A percentile compares a stretch with the other conserved stretches of the same genome.
phyloP scores from a whole-genome alignment of 2,113 vertebrate genomes.

The Carlito syrichta region DNA sequence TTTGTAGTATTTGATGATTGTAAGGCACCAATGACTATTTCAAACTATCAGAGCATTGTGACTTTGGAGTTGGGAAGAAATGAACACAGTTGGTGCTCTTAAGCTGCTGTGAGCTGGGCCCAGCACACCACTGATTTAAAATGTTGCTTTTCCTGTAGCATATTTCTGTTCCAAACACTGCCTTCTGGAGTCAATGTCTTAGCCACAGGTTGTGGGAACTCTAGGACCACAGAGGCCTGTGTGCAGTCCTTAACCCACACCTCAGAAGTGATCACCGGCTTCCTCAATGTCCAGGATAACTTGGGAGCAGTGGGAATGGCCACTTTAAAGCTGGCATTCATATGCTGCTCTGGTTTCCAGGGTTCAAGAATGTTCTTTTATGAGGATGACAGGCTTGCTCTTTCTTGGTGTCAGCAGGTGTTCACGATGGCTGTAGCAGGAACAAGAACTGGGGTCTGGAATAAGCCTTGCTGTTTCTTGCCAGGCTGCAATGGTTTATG shows the following conservation, averaged over 20 bases:
- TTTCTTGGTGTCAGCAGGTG: conserved; percentile 79
- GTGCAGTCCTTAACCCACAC: background rate
- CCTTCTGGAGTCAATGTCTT: conserved; percentile 31
- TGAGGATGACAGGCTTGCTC: conserved; percentile 79
- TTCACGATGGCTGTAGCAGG: conserved; percentile 80
- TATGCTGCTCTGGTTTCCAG: conserved; percentile 75
- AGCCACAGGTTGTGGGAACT: background rate
- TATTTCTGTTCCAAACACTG: conserved; percentile 2
- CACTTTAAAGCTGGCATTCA: conserved; percentile 74
- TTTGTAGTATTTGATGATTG: background rate
- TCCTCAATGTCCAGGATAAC: background rate
- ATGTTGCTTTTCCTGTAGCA: background rate
- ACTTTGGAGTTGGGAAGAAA: background rate
- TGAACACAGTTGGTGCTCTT: background rate
- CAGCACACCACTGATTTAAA: background rate
- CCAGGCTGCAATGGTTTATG: conserved; percentile 74
- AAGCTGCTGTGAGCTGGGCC: background rate
- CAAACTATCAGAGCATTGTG: background rate
- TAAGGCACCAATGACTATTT: background rate
- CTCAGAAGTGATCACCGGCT: background rate
- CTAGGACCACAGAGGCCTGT: background rate
- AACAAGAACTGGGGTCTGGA: conserved; percentile 79
- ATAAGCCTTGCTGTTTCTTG: conserved; percentile 73
- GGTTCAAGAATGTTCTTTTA: conserved; percentile 80
- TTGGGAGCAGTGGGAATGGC: conserved; percentile 31